phyloP scores from a whole-genome alignment of 1,140 invertebrate genomes.

The Apis mellifera region DNA sequence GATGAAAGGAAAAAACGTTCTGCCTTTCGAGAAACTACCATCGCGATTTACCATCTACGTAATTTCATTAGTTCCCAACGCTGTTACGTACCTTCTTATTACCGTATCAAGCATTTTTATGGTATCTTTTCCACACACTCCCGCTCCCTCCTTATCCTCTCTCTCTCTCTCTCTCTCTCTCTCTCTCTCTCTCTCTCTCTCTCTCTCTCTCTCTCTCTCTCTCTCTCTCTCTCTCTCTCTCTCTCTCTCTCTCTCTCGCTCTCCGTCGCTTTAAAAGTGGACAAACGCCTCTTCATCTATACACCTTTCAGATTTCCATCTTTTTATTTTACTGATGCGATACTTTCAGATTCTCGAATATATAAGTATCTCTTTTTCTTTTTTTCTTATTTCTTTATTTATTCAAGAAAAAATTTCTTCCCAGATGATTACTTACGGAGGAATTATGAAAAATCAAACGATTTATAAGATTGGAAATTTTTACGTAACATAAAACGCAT shows the following conservation, averaged over 20 bases:
- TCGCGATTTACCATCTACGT: slow-evolving; percentile 52
- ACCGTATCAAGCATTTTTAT: slow-evolving; percentile 67
- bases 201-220: not conserved
- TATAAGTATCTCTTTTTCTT: too few species aligned
- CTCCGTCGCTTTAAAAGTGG: not conserved
- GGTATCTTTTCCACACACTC: slow-evolving; percentile 52
- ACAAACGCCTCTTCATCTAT: not conserved
- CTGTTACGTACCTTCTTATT: slow-evolving; percentile 63
- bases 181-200: not conserved
- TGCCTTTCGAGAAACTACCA: slow-evolving; percentile 57
- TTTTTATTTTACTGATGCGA: too few species aligned
- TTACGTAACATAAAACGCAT: too few species aligned
- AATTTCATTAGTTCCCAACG: slow-evolving; percentile 66
- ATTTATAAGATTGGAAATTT: too few species aligned
- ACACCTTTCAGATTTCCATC: too few species aligned
- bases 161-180: not conserved
- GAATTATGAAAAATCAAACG: too few species aligned
- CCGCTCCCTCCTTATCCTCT: too few species aligned
- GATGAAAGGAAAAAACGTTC: slow-evolving; percentile 48
- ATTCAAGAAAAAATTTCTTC: too few species aligned
- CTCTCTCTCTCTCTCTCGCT: not conserved
- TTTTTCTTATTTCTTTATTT: too few species aligned
- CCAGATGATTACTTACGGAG: too few species aligned
- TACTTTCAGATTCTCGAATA: too few species aligned
- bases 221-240: not conserved